Conservation (phyloP, 2,113 vertebrate genomes). For the Carassius gibelio region DNA sequence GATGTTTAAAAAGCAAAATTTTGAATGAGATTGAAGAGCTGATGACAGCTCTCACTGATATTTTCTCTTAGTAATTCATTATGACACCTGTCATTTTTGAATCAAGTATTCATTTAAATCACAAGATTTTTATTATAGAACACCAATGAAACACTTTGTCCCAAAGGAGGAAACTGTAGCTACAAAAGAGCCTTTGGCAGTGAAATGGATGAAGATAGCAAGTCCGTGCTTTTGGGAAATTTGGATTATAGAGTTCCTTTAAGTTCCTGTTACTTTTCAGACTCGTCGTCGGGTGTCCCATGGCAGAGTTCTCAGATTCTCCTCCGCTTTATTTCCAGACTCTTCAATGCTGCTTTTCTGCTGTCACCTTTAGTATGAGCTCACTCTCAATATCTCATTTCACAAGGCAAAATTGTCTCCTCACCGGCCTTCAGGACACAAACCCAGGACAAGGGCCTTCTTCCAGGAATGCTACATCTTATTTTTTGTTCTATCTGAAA, state of each 20-base stretch:
- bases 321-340: constrained; percentile 35
- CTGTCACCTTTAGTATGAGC: constrained; percentile 46
- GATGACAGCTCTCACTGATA: neutral
- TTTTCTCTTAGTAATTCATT: neutral
- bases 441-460: constrained; percentile 22
- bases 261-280: neutral
- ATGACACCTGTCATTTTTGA: neutral
- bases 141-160: neutral
- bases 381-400: constrained; percentile 47
- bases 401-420: neutral
- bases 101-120: too few species aligned
- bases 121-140: neutral
- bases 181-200: neutral
- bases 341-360: constrained; percentile 25
- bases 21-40: neutral
- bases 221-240: constrained; percentile 37
- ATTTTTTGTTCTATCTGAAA: constrained; percentile 20
- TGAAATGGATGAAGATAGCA: neutral
- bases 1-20: too few species aligned
- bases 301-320: constrained; percentile 63
- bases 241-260: constrained; percentile 41
- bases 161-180: neutral
- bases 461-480: constrained; percentile 36
- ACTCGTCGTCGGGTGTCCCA: constrained; percentile 35
- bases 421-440: neutral